These are phyloP conservation scores for Ormyrus nitidulus DNA, from an alignment of 2,888 invertebrate species.

Conservation along the genomic window DNA sequence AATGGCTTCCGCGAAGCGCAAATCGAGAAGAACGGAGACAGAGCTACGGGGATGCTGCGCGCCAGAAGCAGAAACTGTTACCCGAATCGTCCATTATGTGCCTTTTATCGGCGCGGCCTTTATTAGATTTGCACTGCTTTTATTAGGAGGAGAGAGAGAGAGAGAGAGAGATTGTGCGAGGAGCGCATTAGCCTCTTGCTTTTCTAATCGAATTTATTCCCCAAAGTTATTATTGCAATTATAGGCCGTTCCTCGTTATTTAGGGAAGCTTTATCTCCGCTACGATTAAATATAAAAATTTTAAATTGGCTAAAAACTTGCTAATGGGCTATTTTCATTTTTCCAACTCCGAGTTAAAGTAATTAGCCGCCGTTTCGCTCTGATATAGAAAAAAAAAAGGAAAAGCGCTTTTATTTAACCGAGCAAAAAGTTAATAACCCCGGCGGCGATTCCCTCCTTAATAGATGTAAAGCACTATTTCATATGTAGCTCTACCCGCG, in stretches of 20 bases:
- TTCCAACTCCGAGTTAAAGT: too few relatives aligned
- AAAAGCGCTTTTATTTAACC: too few relatives aligned
- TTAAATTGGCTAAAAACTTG: too few relatives aligned
- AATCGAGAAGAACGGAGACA: constrained; percentile 34
- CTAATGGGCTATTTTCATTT: too few relatives aligned
- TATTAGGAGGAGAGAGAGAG: background rate
- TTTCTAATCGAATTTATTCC: too few relatives aligned
- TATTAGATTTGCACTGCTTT: background rate
- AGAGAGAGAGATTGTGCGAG: background rate
- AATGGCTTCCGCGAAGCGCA: constrained; percentile 44
- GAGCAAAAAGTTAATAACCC: too few relatives aligned
- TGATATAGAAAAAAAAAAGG: too few relatives aligned
- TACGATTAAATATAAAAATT: background rate
- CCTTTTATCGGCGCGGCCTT: background rate
- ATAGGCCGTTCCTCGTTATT: background rate
- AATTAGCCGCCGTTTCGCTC: too few relatives aligned
- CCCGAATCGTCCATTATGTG: constrained; percentile 9
- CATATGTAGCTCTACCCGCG: too few relatives aligned
- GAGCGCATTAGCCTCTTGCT: too few relatives aligned
- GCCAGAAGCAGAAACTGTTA: constrained; percentile 4
- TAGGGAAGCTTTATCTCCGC: background rate
- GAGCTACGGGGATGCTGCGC: background rate
- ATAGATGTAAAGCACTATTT: too few relatives aligned
- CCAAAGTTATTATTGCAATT: background rate
- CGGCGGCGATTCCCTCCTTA: too few relatives aligned